Percentiles rank a stretch among this genome's conserved stretches.
These are phyloP conservation scores for Styela clava DNA, from an alignment of 23 tunicate species.

Conservation along the genomic window DNA sequence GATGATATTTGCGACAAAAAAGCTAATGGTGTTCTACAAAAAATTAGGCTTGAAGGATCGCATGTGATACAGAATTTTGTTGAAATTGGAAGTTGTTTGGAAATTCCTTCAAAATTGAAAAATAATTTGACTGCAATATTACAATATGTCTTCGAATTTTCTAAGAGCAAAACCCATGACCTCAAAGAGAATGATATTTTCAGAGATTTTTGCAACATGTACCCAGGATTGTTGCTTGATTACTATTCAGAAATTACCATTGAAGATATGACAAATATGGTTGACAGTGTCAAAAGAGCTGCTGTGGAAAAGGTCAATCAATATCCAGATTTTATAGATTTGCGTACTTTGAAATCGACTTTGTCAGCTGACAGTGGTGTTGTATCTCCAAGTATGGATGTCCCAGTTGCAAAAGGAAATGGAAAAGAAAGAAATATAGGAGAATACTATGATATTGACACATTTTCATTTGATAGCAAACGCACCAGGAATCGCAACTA, in stretches of 20 bases:
- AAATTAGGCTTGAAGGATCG: not conserved
- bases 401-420: not conserved
- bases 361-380: slow-evolving; percentile 23
- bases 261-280: slow-evolving; percentile 11
- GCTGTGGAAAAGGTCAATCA: not conserved
- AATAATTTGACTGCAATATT: not conserved
- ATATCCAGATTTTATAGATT: not conserved
- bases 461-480: not conserved
- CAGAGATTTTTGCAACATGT: slow-evolving; percentile 18
- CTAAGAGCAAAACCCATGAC: not conserved
- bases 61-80: not conserved
- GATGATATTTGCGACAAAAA: not conserved
- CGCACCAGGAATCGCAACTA: not conserved
- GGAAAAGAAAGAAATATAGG: not conserved
- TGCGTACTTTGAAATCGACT: not conserved
- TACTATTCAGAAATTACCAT: not conserved
- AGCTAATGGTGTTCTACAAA: not conserved
- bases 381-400: not conserved
- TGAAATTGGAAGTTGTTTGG: not conserved
- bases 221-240: slow-evolving; percentile 39
- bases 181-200: not conserved
- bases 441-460: not conserved
- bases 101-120: not conserved
- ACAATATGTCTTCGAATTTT: not conserved
- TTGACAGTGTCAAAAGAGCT: not conserved